Evolutionary conservation across 2,888 invertebrate species (phyloP).

Genomic region (Andrena fulva): DNA sequence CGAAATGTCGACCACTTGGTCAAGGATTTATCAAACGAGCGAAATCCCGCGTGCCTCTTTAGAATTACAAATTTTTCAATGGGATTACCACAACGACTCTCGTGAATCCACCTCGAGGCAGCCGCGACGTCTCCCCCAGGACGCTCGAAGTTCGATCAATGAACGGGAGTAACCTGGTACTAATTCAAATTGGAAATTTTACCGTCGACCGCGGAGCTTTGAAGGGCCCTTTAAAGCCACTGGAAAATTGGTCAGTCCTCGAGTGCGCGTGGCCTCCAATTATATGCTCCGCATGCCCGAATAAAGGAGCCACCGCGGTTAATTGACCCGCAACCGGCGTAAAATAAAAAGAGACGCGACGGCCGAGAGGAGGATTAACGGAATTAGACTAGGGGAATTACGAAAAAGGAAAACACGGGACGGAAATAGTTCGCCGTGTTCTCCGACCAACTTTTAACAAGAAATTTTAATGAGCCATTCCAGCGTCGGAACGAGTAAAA

Average conservation of each 20-base stretch:
- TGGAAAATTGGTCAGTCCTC: constrained; percentile 50
- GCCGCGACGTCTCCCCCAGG: constrained; percentile 10
- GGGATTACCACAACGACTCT: constrained; percentile 19
- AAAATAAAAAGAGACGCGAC: constrained; percentile 16
- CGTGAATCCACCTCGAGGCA: neutral
- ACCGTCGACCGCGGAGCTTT: constrained; percentile 37
- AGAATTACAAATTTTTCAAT: constrained; percentile 9
- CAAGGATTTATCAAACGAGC: neutral
- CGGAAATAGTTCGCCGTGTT: constrained; percentile 3
- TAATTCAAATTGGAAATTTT: constrained; percentile 57
- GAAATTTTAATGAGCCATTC: constrained; percentile 15
- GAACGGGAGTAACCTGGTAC: constrained; percentile 42
- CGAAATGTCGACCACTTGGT: no score
- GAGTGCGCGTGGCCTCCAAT: constrained; percentile 39
- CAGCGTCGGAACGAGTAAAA: neutral
- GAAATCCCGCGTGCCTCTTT: neutral
- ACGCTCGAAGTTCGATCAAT: constrained; percentile 50
- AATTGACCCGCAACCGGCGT: constrained; percentile 27
- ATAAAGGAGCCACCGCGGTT: constrained; percentile 37
- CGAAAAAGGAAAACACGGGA: neutral
- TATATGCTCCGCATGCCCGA: constrained; percentile 39
- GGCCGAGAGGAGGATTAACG: neutral
- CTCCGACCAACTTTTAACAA: neutral
- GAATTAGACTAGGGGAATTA: constrained; percentile 22
- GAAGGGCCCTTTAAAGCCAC: constrained; percentile 43